These are phyloP conservation scores for Eubasilissa splendida DNA, from an alignment of 2,888 invertebrate genomes.

Conservation along the genomic window DNA sequence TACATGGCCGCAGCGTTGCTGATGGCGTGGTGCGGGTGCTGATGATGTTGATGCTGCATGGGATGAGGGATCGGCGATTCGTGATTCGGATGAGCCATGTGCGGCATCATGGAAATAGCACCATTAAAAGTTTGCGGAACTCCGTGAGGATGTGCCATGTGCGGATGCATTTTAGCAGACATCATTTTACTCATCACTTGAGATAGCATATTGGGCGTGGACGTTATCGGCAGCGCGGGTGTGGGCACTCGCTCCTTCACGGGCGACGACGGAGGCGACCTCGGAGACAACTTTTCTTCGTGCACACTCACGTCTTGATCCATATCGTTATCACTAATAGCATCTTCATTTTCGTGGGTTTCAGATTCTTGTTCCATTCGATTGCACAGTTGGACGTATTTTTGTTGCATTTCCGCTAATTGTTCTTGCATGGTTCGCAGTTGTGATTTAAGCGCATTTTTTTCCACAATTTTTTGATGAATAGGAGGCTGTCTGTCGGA, in stretches of 20 bases:
- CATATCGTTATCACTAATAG: constrained; percentile 75
- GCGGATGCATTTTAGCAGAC: constrained; percentile 76
- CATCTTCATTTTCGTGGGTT: constrained; percentile 83
- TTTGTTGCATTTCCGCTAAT: constrained; percentile 91
- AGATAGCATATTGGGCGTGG: constrained; percentile 73
- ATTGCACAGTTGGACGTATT: constrained; percentile 89
- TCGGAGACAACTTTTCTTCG: constrained; percentile 71
- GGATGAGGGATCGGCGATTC: constrained; percentile 62
- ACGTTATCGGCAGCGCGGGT: constrained; percentile 69
- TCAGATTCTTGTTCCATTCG: constrained; percentile 87
- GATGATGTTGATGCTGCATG: constrained; percentile 71
- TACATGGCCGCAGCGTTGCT: constrained; percentile 82
- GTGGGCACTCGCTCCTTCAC: constrained; percentile 69
- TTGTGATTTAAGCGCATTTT: constrained; percentile 89
- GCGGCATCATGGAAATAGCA: constrained; percentile 73
- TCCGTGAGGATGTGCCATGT: constrained; percentile 71
- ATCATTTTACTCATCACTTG: constrained; percentile 80
- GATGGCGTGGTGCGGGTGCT: constrained; percentile 74
- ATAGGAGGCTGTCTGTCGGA: constrained; percentile 84
- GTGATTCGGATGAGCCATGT: constrained; percentile 67
- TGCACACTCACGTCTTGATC: constrained; percentile 69
- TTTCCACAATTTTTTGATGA: constrained; percentile 88
- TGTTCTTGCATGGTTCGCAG: constrained; percentile 91
- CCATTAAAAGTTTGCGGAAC: constrained; percentile 76
- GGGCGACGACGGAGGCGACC: constrained; percentile 73